Base-by-base conservation (phyloP, 2,888 invertebrate species). In the Lomographa bimaculata region DNA sequence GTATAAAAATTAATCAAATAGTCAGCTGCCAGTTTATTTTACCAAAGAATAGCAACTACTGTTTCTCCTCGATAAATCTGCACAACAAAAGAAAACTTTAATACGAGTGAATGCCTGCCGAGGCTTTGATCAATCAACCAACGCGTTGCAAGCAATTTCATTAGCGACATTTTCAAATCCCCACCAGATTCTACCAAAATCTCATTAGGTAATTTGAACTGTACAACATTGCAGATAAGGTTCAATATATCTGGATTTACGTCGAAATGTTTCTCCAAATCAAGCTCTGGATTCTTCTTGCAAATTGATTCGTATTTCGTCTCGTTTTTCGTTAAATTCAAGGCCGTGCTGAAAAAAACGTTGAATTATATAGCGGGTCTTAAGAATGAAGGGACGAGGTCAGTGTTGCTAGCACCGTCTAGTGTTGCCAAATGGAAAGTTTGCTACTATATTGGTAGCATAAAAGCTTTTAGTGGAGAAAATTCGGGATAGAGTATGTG, bases 331-430 rank as follows among this genome's bases (percentile, higher is more conserved):
- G 28, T 37, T 28, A 33, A 25, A 40, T 40, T 44, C 46, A 41
- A 46, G 46, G 46, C 9, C 46, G 26, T 8, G 17, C 27, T 18
- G 36, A 38, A 26, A 38, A 33, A 29, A 21, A 17, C 41, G 7
- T 23, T 47, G 50, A 50, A 50, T 47, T 35, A 23, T 23, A 23
- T 32, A 28, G 19, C 12, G 12, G 32, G 20, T 17, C 20, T 43
- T 37, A 25, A 50, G 40, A 50, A 50, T 46, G 43, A 32, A 16
- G n/a, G 35, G 28, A 10, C 38, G 23, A 49, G 36, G 46, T 27
- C 30, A 37, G 32, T 9, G 25, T 16, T 7, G 7, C 12, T 26
- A 1, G 3, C 11, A 11, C 2, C 11, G n/a, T n/a, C 10, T 11
- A 24, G 11, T 14, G 25, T 25, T 12, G 24, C 10, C 7, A 25